Conservation (phyloP, 2,797 vertebrate species). For the Anolis apletophallus region DNA sequence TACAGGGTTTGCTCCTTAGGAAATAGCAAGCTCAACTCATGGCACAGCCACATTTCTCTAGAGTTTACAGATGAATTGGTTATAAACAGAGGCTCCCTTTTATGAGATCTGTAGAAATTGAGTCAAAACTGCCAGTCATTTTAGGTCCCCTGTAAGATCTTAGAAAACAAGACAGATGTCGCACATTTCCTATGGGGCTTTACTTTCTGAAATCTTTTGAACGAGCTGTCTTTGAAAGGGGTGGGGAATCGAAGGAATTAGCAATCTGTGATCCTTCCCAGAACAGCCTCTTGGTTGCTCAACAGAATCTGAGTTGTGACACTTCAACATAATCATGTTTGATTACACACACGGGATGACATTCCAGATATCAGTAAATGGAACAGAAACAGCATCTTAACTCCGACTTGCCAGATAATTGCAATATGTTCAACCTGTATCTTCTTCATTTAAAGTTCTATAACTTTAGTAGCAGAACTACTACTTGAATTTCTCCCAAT, state of each 20-base stretch:
- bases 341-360: constrained; percentile 20
- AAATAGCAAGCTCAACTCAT: not conserved
- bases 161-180: constrained; percentile 14
- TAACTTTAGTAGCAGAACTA: not conserved
- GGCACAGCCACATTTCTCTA: not conserved
- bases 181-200: constrained; percentile 6
- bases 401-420: constrained; percentile 6
- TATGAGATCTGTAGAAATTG: not conserved
- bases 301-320: constrained; percentile 31
- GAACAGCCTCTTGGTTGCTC: constrained; percentile 22
- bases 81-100: not conserved
- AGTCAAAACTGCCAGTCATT: constrained; percentile 15
- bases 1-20: not conserved
- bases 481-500: not conserved
- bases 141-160: constrained; percentile 14
- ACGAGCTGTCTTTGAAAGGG: not conserved
- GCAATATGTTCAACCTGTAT: constrained; percentile 10
- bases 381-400: constrained; percentile 15
- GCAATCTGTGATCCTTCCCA: constrained; percentile 15
- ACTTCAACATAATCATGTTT: constrained; percentile 40
- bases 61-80: not conserved
- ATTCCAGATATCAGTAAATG: constrained; percentile 25
- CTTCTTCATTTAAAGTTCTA: not conserved
- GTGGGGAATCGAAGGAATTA: not conserved
- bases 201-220: constrained; percentile 15